A percentile compares a stretch with the other conserved stretches of the same genome.
Conservation (phyloP, 2,888 invertebrate genomes). For the Limenitis arthemis region DNA sequence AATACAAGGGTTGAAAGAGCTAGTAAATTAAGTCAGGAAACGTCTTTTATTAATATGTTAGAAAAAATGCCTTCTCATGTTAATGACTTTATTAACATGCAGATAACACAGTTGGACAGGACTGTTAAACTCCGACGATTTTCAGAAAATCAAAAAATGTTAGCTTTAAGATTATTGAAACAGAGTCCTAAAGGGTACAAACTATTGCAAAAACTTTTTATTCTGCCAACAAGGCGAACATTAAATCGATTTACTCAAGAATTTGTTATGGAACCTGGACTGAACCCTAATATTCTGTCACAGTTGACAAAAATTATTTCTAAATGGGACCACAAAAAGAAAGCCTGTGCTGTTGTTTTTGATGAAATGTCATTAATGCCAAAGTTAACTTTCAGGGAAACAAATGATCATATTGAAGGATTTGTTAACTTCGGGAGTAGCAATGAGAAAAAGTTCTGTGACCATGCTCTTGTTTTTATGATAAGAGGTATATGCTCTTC, state of each 20-base stretch:
- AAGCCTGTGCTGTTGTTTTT: neutral
- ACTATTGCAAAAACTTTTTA: conserved; percentile 11
- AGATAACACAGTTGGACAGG: no score
- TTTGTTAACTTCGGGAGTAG: conserved; percentile 1
- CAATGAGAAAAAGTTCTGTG: neutral
- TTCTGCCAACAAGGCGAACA: conserved; percentile 5
- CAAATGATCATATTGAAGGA: conserved; percentile 1
- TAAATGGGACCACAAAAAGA: neutral
- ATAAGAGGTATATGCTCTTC: conserved; percentile 9
- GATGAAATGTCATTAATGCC: neutral
- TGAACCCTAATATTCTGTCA: neutral
- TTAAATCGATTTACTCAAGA: neutral
- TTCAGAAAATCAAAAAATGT: conserved; percentile 1
- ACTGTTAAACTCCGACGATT: no score
- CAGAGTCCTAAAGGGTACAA: conserved; percentile 9
- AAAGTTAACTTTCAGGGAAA: conserved; percentile 5
- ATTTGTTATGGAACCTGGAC: neutral
- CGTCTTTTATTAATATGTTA: no score
- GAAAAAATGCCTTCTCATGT: no score
- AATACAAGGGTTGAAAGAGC: no score
- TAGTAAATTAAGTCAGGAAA: no score
- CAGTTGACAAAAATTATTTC: neutral
- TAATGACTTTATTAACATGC: no score
- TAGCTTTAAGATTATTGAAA: conserved; percentile 1
- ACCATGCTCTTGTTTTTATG: conserved; percentile 17